Percentiles rank a stretch among this genome's conserved stretches.
phyloP scores from a whole-genome alignment of 2,797 vertebrate species.

The Fringilla coelebs region DNA sequence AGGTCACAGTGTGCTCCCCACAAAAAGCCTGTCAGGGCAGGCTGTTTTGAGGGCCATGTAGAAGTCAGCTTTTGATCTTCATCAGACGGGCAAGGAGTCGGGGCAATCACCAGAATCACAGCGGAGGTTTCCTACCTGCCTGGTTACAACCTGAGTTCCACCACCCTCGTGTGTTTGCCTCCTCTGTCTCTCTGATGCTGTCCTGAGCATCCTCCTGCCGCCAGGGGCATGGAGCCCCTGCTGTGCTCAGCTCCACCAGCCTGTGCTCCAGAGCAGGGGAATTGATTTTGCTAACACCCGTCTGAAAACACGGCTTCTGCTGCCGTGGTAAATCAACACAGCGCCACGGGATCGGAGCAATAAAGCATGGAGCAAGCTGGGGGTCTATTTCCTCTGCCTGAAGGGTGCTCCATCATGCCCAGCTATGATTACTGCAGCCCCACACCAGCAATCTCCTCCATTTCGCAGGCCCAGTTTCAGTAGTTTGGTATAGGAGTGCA shows the following conservation, averaged over 20 bases:
- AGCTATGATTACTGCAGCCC: conserved; percentile 32
- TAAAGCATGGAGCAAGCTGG: conserved; percentile 23
- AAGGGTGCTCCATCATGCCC: conserved; percentile 37
- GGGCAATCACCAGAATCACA: neutral
- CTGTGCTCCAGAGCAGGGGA: rapidly evolving
- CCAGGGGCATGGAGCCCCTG: rapidly evolving
- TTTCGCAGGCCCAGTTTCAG: conserved; percentile 4
- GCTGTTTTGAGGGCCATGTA: neutral
- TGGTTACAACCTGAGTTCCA: neutral
- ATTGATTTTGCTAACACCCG: neutral
- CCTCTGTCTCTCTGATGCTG: neutral
- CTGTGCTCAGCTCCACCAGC: neutral
- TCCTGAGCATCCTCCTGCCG: neutral
- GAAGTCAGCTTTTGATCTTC: neutral
- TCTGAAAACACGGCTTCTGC: conserved; percentile 19
- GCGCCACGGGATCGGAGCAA: conserved; percentile 13
- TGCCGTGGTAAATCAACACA: conserved; percentile 36
- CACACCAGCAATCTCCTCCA: conserved; percentile 10
- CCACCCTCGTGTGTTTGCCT: neutral
- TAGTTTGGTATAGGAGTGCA: neutral
- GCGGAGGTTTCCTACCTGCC: neutral
- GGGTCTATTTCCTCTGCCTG: conserved; percentile 51
- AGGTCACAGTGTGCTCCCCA: neutral
- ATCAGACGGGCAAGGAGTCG: rapidly evolving
- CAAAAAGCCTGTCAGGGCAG: neutral